Base-by-base conservation (phyloP, 1,140 invertebrate genomes). In the Ceratoteleas bidentatus region DNA sequence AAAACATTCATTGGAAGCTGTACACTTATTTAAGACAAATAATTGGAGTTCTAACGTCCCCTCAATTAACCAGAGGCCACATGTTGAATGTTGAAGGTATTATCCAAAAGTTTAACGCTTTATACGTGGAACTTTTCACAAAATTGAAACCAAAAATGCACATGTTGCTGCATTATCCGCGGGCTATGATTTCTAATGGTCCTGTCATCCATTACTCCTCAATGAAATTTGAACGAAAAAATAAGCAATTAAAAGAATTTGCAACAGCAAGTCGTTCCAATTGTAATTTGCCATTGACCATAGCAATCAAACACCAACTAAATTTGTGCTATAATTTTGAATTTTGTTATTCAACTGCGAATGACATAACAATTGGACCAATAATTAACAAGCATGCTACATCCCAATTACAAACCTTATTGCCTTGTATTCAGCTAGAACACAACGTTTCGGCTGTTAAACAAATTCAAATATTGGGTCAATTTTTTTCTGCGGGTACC, bases 91-190 rank as follows among this genome's bases (percentile, higher is more conserved):
- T 73, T 49, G 13, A 69, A 56, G 43, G 7, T 0, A 3, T 74
- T 11, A 58, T 74, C 49, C 43, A 65, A 24, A 74, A 78, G 32
- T 64, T 69, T 33, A 78, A 78, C 43, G 15, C 4, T 24, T 32
- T 81, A 7, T 81, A 65, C 72, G 9, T 70, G 1, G 7, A 70
- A 57, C 52, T 77, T 0, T 78, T 36, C 24, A 62, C 56, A 9
- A 74, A 84, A 6, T 16, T 84, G n/a, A 81, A 77, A 56, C 78
- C 82, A 15, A 81, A 84, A 50, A 75, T 81, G 69, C 78, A 81
- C 40, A 49, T 84, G 33, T 70, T 15, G 62, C 0, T 81, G 13
- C 78, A 84, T 60, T 81, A 81, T 40, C 9, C 45, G 10, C 24
- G 34, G 47, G 32, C 56, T 2, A 84, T 84, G 40, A 34, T 45